These are phyloP conservation scores for Cephus cinctus DNA, from an alignment of 1,140 invertebrate species.

Conservation along the genomic window DNA sequence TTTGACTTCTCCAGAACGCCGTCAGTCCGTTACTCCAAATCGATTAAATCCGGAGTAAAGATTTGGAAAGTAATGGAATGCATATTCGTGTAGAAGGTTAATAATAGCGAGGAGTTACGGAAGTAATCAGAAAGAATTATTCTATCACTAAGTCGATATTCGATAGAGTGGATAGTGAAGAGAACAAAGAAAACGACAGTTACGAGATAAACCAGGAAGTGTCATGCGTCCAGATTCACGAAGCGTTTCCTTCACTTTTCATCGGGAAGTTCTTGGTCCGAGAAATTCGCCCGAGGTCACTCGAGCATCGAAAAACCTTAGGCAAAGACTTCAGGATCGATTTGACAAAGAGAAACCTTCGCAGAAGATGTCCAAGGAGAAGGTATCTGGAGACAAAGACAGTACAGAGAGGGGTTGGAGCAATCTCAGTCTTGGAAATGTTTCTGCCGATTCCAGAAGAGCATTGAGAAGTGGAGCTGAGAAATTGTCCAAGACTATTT, in stretches of 20 bases:
- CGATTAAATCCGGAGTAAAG: too few relatives aligned
- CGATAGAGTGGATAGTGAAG: too few relatives aligned
- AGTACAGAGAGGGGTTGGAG: conserved; percentile 41
- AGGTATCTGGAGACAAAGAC: background rate
- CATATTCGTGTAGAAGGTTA: too few relatives aligned
- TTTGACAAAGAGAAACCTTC: conserved; percentile 47
- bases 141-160: too few relatives aligned
- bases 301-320: conserved; percentile 29
- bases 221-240: conserved; percentile 54
- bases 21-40: too few relatives aligned
- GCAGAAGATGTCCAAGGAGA: conserved; percentile 25
- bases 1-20: too few relatives aligned
- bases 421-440: conserved; percentile 42
- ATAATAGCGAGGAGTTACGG: too few relatives aligned
- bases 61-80: too few relatives aligned
- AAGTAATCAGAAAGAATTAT: too few relatives aligned
- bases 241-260: conserved; percentile 52
- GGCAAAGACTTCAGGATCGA: conserved; percentile 49
- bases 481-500: conserved; percentile 61
- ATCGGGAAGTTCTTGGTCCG: conserved; percentile 39
- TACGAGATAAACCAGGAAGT: too few relatives aligned
- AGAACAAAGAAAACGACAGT: too few relatives aligned
- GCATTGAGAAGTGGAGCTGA: conserved; percentile 57
- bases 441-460: conserved; percentile 52
- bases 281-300: conserved; percentile 27